Evolutionary conservation across 2,113 vertebrate genomes (phyloP), one percentile per base, ranked within the genome.

Genomic region (Abramis brama): DNA sequence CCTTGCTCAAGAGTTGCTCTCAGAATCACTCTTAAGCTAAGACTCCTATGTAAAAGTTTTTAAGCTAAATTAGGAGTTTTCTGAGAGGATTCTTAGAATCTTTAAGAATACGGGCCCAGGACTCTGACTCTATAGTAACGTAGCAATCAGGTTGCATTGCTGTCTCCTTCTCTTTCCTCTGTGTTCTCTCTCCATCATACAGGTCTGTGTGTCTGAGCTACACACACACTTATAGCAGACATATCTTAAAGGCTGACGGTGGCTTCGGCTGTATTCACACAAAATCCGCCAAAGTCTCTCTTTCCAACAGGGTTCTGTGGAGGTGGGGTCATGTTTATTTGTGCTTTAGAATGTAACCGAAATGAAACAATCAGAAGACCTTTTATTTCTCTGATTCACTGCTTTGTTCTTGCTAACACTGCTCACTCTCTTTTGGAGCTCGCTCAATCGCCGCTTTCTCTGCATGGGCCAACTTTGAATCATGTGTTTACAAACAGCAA

Each of bases 171-270:
- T 59, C 21, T 59, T 6, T 59, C 55, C 55, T 59, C 55, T 59
- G 21, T 59, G 55, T 8, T 59, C 55, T 59, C 6, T 59, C 55
- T 59, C 55, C 9, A 7, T 59, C 21, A 59, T 9, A 21, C 55
- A 59, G 55, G 55, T 59, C 7, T 59, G 55, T 59, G 55, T 59
- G 55, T 59, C 21, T 59, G 55, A 59, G 55, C 55, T 59, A 59
- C 55, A 59, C 55, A 59, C 55, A 59, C 55, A 59, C 55, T 23
- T 64, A 64, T 64, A 64, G 60, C 60, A 64, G 60, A 64, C 60
- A 10, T 64, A 64, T 64, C 13, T 64, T 64, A 27, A 64, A 64
- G 12, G 60, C n/a, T 64, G 60, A 64, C 0, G 60, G 60, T 64
- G 60, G 60, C 60, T 64, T 64, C 11, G 23, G 60, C 60, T 64